Percentiles rank a stretch among this genome's conserved stretches.
These are phyloP conservation scores for Zelleria hepariella DNA, from an alignment of 2,888 invertebrate genomes.

Conservation along the genomic window DNA sequence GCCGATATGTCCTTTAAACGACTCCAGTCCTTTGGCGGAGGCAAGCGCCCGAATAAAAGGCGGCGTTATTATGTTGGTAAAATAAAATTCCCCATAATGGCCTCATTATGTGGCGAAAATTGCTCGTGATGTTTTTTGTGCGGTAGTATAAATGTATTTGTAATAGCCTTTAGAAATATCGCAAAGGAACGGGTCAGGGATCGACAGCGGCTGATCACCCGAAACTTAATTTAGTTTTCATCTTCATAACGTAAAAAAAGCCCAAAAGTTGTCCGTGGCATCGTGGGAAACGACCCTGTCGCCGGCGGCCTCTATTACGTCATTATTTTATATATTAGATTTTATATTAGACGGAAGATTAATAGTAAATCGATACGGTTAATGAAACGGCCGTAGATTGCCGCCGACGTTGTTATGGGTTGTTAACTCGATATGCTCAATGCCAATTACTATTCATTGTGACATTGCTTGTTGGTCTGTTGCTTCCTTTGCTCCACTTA, in stretches of 20 bases:
- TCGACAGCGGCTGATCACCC: conserved; percentile 64
- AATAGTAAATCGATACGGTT: conserved; percentile 65
- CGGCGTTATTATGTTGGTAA: conserved; percentile 72
- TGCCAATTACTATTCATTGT: conserved; percentile 1
- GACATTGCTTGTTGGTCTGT: not conserved
- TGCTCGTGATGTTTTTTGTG: conserved; percentile 69
- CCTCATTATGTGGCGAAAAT: conserved; percentile 73
- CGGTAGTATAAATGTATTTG: conserved; percentile 70
- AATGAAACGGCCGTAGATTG: conserved; percentile 32
- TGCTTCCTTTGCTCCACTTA: not conserved
- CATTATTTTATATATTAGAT: conserved; percentile 71
- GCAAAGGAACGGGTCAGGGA: conserved; percentile 63
- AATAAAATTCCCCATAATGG: conserved; percentile 71
- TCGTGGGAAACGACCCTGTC: conserved; percentile 70
- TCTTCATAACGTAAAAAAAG: conserved; percentile 34
- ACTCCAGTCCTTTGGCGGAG: conserved; percentile 56
- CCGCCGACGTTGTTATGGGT: conserved; percentile 1
- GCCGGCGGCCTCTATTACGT: conserved; percentile 70
- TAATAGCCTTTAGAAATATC: conserved; percentile 72
- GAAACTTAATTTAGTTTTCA: conserved; percentile 69
- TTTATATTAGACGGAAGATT: conserved; percentile 65
- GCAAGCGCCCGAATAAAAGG: conserved; percentile 61
- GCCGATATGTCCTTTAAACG: conserved; percentile 64
- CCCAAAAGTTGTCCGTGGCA: conserved; percentile 55
- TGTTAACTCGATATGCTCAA: conserved; percentile 2